Evolutionary conservation across 2,113 vertebrate species (phyloP), one percentile per base, ranked within the genome.

Genomic region (Oplegnathus fasciatus): DNA sequence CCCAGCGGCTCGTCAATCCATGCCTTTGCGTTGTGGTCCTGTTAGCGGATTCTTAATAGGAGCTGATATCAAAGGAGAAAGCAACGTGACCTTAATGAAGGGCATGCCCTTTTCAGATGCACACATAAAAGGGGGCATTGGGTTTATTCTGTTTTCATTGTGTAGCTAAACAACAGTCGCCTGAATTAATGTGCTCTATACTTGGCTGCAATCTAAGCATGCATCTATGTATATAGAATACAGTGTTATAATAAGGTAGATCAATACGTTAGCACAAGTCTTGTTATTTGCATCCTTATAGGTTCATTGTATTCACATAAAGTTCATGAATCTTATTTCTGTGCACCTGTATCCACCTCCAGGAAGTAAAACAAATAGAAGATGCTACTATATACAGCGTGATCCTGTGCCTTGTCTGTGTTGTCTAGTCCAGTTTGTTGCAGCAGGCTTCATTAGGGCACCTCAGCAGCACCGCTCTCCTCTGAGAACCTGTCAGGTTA

Each of bases 401-500:
- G 24, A 58, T 61, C 22, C 42, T 13, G 20, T 34, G n/a, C 32
- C 69, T 78, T 26, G 7, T n/a, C 44, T 48, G 6, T 74, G 54
- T 80, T 72, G 58, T 80, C 68, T 72, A 0, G 68, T 84, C 72
- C 44, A 60, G 66, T 82, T 76, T 86, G 55, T 77, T 81, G 82
- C 76, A 83, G 83, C 67, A 50, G 75, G 66, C 75, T 90, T 92
- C 89, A 86, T 94, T 91, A 92, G 84, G 62, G 75, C 74, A 75
- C 68, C 75, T 89, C 78, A 82, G 81, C 76, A 70, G 85, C 78
- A 52, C 54, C 65, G 20, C 84, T 91, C 34, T 76, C 74, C 72
- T 92, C 83, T 42, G 62, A 85, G 85, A 92, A 86, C 73, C 78
- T 83, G 86, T 91, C 90, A 87, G 78, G 89, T 90, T 92, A 95